Conservation (phyloP, 1,140 invertebrate species). For the Agrypnia vestita region DNA sequence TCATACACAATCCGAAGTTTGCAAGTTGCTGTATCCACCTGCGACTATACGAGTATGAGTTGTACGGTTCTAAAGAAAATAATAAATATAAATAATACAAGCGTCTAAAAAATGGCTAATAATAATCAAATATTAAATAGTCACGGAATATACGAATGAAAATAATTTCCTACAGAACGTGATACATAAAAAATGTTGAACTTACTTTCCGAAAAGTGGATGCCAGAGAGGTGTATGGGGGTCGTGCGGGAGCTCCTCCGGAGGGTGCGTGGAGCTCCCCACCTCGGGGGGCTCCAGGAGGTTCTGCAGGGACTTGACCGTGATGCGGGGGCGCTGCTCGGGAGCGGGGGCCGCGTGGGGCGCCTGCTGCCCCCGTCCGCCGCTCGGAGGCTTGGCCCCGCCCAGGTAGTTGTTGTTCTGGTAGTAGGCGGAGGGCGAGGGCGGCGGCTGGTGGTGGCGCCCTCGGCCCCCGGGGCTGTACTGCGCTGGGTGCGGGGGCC, state of each 20-base stretch:
- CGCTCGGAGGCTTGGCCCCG: slow-evolving; percentile 64
- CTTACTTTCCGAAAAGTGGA: slow-evolving; percentile 73
- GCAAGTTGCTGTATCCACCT: too few relatives aligned
- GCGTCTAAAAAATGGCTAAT: too few relatives aligned
- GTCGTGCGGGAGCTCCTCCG: slow-evolving; percentile 68
- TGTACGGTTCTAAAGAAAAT: too few relatives aligned
- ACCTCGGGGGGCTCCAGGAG: slow-evolving; percentile 75
- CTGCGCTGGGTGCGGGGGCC: slow-evolving; percentile 1
- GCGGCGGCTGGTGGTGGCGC: slow-evolving; percentile 63
- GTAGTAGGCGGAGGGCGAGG: slow-evolving; percentile 66
- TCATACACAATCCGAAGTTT: too few relatives aligned
- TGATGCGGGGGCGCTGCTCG: slow-evolving; percentile 73
- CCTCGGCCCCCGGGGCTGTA: slow-evolving; percentile 63
- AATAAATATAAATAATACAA: too few relatives aligned
- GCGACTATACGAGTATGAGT: too few relatives aligned
- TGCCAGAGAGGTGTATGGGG: slow-evolving; percentile 71
- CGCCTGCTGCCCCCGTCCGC: slow-evolving; percentile 41
- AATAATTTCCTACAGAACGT: too few relatives aligned
- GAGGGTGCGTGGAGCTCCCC: slow-evolving; percentile 74
- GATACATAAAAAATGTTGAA: slow-evolving; percentile 41
- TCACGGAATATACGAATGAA: too few relatives aligned
- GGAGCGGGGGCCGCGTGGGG: slow-evolving; percentile 39
- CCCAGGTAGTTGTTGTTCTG: slow-evolving; percentile 69
- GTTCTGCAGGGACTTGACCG: slow-evolving; percentile 76
- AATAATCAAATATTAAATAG: too few relatives aligned